Conservation (phyloP, 2,797 vertebrate species). For the Eremophila alpestris region DNA sequence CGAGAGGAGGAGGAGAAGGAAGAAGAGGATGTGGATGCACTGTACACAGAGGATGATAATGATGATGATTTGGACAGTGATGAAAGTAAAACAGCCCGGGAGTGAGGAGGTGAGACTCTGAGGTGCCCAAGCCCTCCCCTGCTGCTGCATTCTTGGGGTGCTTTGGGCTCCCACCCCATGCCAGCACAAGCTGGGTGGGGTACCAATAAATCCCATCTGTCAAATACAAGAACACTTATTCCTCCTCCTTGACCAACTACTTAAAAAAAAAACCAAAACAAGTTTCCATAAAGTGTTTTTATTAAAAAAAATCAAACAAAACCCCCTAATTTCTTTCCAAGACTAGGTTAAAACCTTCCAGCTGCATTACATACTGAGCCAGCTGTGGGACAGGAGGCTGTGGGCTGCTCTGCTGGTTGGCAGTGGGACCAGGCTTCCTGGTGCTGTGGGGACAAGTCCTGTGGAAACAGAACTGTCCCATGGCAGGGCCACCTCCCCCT, state of each 20-base stretch:
- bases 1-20: constrained; percentile 77
- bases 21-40: not conserved
- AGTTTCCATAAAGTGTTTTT: constrained; percentile 48
- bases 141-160: not conserved
- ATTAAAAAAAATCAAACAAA: constrained; percentile 3
- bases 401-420: not conserved
- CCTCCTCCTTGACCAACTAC: not conserved
- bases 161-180: not conserved
- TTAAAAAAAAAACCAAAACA: not conserved
- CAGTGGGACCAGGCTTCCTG: accelerated
- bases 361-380: not conserved
- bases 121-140: accelerated
- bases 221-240: accelerated
- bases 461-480: not conserved
- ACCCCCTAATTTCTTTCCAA: constrained; percentile 19
- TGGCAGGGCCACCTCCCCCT: accelerated
- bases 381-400: not conserved
- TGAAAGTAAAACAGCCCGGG: not conserved
- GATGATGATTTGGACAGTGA: constrained; percentile 24
- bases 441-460: not conserved
- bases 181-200: accelerated
- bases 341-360: not conserved
- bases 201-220: not conserved
- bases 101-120: not conserved
- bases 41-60: not conserved